These are phyloP conservation scores for Trachythela sp. DNA, from an alignment of 64 coral and sea anemone species.

Conservation along the genomic window DNA sequence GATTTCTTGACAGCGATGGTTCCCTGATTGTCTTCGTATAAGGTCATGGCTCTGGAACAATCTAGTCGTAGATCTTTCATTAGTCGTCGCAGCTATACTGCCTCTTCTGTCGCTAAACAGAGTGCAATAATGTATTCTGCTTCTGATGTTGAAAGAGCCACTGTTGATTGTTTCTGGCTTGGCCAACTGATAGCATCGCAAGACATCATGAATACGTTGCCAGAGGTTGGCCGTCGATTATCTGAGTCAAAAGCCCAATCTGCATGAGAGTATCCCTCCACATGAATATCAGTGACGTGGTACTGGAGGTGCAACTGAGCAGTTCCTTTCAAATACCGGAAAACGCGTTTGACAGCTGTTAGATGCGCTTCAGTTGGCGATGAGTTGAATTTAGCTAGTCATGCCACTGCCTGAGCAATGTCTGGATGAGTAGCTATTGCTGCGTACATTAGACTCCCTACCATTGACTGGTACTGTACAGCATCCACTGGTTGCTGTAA, in stretches of 20 bases:
- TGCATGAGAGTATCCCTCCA: conserved; percentile 1
- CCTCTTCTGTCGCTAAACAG: not conserved
- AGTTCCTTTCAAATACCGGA: conserved; percentile 6
- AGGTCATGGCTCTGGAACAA: not conserved
- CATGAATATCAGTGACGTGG: not conserved
- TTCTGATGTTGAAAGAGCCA: not conserved
- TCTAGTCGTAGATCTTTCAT: not conserved
- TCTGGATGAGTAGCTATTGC: conserved; percentile 34
- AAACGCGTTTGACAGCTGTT: conserved; percentile 4
- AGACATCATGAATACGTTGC: conserved; percentile 9
- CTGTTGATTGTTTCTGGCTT: not conserved
- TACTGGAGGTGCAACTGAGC: not conserved
- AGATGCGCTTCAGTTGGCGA: not conserved
- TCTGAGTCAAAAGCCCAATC: not conserved
- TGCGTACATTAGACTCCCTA: conserved; percentile 27
- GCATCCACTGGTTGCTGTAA: conserved; percentile 40
- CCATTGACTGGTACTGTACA: conserved; percentile 43
- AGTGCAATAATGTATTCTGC: not conserved
- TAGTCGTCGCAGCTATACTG: not conserved
- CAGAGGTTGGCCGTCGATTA: conserved; percentile 6
- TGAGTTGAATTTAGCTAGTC: conserved; percentile 26
- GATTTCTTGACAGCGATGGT: not conserved
- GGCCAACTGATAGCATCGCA: not conserved
- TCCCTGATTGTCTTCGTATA: not conserved
- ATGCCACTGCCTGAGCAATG: conserved; percentile 7